A percentile compares a stretch with the other conserved stretches of the same genome.
Conservation (phyloP, 2,888 invertebrate species). For the Eurois occulta region DNA sequence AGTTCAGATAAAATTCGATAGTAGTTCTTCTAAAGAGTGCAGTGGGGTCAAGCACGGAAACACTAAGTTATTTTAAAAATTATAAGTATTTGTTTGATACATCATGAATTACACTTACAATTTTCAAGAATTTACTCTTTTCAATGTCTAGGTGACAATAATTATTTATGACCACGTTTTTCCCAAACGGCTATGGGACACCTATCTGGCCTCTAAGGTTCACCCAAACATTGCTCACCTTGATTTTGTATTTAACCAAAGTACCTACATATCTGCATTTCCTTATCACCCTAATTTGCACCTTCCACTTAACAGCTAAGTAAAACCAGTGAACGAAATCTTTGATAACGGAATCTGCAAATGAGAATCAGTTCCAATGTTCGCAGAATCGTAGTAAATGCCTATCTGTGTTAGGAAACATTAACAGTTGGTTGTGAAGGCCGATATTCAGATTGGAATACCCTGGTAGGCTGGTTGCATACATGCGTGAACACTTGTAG, state of each 20-base stretch:
- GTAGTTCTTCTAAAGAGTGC: neutral
- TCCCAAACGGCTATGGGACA: neutral
- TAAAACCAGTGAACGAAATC: conserved; percentile 9
- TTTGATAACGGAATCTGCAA: conserved; percentile 41
- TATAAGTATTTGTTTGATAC: too few relatives aligned
- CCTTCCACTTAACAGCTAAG: conserved; percentile 35
- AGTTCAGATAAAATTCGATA: neutral
- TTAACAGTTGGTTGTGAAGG: conserved; percentile 36
- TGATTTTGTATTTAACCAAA: conserved; percentile 8
- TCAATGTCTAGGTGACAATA: too few relatives aligned
- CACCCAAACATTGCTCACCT: neutral
- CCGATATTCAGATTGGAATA: conserved; percentile 35
- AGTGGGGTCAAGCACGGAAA: neutral
- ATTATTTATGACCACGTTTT: neutral
- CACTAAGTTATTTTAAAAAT: too few relatives aligned
- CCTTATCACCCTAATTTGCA: conserved; percentile 56
- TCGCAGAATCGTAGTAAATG: conserved; percentile 11
- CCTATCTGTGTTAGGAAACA: conserved; percentile 18
- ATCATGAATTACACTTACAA: too few relatives aligned
- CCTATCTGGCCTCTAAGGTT: neutral
- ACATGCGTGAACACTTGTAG: neutral
- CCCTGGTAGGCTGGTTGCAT: neutral
- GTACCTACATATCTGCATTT: conserved; percentile 35
- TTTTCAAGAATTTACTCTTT: too few relatives aligned
- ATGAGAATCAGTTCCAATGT: conserved; percentile 53